Evolutionary conservation across 1,140 invertebrate genomes (phyloP).

Genomic region (Pogonomyrmex californicus): DNA sequence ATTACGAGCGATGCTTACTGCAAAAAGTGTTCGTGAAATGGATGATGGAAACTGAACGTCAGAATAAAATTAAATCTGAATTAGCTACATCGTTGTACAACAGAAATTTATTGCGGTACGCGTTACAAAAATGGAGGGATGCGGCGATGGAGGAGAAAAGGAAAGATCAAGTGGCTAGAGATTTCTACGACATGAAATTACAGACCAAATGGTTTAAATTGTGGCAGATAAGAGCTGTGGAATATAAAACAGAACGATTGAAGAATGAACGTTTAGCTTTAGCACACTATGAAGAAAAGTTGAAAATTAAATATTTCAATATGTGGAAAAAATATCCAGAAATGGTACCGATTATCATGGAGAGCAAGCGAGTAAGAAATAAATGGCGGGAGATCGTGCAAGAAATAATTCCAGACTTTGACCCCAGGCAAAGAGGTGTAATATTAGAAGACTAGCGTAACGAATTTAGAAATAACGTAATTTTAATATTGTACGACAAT

Average conservation of each 20-base stretch:
- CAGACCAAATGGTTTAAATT: slow-evolving; percentile 70
- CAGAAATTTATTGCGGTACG: slow-evolving; percentile 73
- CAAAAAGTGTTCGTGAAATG: slow-evolving; percentile 74
- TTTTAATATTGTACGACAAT: slow-evolving; percentile 43
- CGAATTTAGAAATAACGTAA: slow-evolving; percentile 33
- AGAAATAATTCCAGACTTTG: slow-evolving; percentile 82
- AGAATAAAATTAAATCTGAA: slow-evolving; percentile 67
- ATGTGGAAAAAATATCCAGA: slow-evolving; percentile 80
- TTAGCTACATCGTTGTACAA: slow-evolving; percentile 70
- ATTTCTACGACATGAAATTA: slow-evolving; percentile 82
- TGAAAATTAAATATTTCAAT: slow-evolving; percentile 75
- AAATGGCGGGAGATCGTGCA: slow-evolving; percentile 82
- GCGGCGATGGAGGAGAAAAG: slow-evolving; percentile 61
- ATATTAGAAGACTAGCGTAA: slow-evolving; percentile 76
- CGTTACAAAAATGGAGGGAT: slow-evolving; percentile 77
- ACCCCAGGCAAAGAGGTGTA: slow-evolving; percentile 80
- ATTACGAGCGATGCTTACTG: slow-evolving; percentile 71
- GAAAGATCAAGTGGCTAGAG: slow-evolving; percentile 80
- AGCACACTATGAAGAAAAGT: slow-evolving; percentile 66
- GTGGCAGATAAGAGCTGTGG: slow-evolving; percentile 70
- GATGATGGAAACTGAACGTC: slow-evolving; percentile 67
- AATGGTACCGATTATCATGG: slow-evolving; percentile 78
- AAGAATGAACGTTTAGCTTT: slow-evolving; percentile 73
- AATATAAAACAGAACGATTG: slow-evolving; percentile 60
- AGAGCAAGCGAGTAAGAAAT: slow-evolving; percentile 80